phyloP scores from a whole-genome alignment of 1,140 invertebrate genomes.

The Bombus soroeensis region DNA sequence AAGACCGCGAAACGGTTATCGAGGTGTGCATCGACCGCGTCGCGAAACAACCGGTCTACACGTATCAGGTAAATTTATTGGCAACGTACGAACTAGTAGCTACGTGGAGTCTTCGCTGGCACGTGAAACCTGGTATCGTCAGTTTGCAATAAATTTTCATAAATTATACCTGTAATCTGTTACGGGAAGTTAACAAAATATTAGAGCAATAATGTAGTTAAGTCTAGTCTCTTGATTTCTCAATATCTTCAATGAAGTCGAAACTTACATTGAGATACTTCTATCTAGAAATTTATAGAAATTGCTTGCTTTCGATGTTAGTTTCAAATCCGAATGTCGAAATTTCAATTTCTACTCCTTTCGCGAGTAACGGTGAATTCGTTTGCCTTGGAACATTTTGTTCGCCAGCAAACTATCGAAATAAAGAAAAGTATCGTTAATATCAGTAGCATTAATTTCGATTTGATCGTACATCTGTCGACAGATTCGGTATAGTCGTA shows the following conservation, averaged over 20 bases:
- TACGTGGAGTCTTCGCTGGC: too few species aligned
- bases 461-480: not conserved
- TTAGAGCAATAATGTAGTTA: too few species aligned
- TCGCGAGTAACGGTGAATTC: not conserved
- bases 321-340: not conserved
- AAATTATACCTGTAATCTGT: not conserved
- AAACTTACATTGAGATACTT: not conserved
- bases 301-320: not conserved
- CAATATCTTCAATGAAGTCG: too few species aligned
- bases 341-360: not conserved
- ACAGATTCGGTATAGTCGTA: not conserved
- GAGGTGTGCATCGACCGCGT: not conserved
- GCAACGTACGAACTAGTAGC: not conserved
- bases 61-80: not conserved
- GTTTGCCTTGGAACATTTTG: not conserved
- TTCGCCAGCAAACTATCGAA: too few species aligned
- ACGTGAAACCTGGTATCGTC: not conserved
- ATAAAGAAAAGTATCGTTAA: not conserved
- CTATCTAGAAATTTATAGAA: not conserved
- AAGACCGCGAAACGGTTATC: not conserved
- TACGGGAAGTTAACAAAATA: not conserved
- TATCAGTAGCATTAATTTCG: not conserved
- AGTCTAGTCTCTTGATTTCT: not conserved
- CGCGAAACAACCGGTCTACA: not conserved
- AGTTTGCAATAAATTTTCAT: not conserved